These are phyloP conservation scores for Zonitis immaculata DNA, from an alignment of 2,888 invertebrate genomes.

Conservation along the genomic window DNA sequence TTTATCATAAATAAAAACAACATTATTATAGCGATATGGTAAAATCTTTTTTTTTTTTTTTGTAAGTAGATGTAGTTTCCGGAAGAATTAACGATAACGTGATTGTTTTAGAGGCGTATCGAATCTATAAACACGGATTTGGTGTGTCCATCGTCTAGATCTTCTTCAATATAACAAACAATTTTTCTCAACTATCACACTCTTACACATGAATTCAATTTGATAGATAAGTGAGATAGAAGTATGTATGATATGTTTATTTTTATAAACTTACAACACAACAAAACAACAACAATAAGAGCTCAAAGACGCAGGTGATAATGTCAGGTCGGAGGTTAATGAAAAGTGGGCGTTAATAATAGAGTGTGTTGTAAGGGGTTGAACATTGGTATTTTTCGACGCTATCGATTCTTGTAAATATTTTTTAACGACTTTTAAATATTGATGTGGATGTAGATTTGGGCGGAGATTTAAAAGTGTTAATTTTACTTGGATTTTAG, in stretches of 20 bases:
- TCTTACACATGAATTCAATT: neutral
- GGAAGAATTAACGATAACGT: conserved; percentile 27
- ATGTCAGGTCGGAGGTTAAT: conserved; percentile 39
- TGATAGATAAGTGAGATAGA: conserved; percentile 3
- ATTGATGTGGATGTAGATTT: neutral
- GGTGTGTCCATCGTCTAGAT: conserved; percentile 24
- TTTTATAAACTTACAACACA: too few species aligned
- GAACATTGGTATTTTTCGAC: conserved; percentile 20
- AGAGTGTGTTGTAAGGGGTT: conserved; percentile 22
- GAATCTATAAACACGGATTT: conserved; percentile 30
- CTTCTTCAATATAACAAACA: conserved; percentile 13
- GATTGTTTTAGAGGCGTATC: conserved; percentile 27
- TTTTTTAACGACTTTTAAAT: neutral
- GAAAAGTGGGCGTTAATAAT: conserved; percentile 37
- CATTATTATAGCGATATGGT: conserved; percentile 20
- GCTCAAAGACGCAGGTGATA: conserved; percentile 33
- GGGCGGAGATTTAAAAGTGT: neutral
- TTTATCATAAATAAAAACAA: too few species aligned
- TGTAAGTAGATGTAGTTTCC: too few species aligned
- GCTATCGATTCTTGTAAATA: conserved; percentile 11
- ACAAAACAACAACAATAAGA: too few species aligned
- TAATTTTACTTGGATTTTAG: neutral
- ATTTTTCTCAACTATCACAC: conserved; percentile 10
- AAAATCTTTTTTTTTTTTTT: too few species aligned
- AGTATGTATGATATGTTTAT: too few species aligned